Percentiles rank a stretch among this genome's conserved stretches.
These are phyloP conservation scores for Heliconius cydno DNA, from an alignment of 2,888 invertebrate species.

Conservation along the genomic window DNA sequence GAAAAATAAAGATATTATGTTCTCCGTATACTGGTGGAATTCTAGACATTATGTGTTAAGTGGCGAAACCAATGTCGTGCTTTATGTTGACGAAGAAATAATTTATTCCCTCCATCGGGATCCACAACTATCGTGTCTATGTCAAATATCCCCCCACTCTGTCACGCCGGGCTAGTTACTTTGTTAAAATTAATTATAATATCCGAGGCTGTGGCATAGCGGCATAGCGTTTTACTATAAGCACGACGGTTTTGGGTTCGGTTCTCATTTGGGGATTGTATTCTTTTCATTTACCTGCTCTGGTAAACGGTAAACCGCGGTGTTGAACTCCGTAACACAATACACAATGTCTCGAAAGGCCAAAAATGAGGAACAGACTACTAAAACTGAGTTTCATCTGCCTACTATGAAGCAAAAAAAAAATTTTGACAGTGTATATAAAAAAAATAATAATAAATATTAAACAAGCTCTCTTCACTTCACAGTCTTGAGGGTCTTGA, in stretches of 20 bases:
- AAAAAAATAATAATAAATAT: background rate
- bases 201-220: background rate
- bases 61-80: background rate
- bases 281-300: background rate
- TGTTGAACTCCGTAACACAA: background rate
- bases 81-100: background rate
- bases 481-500: background rate
- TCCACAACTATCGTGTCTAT: background rate
- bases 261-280: background rate
- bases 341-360: background rate
- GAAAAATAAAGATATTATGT: background rate
- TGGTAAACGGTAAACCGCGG: background rate
- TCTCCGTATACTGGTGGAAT: background rate
- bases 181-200: background rate
- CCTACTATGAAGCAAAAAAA: too few relatives aligned
- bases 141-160: background rate
- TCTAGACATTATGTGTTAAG: background rate
- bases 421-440: background rate
- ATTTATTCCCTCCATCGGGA: background rate
- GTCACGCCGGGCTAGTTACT: too few relatives aligned
- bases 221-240: background rate
- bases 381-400: background rate
- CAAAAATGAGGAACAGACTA: rapidly evolving
- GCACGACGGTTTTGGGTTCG: background rate
- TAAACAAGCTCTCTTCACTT: background rate